phyloP scores from a whole-genome alignment of 2,113 vertebrate species.

The Naja naja region DNA sequence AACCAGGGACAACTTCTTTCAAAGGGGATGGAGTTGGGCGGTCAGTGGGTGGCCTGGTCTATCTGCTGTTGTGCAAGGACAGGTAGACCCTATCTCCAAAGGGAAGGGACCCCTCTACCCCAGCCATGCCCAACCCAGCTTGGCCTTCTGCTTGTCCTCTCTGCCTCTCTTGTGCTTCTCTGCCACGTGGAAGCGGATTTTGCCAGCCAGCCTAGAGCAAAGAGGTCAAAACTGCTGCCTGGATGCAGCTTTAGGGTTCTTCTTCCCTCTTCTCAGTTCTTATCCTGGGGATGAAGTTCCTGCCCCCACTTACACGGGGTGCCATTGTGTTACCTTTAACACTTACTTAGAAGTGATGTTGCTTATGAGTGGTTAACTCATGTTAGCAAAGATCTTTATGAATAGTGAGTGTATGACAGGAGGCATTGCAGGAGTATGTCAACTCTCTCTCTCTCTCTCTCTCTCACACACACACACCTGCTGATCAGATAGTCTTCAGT shows the following conservation, averaged over 20 bases:
- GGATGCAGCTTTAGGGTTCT: not conserved
- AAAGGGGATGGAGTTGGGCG: too few species aligned
- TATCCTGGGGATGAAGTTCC: not conserved
- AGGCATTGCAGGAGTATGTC: not conserved
- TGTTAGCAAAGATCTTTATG: not conserved
- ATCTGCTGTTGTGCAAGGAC: not conserved
- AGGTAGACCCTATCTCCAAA: not conserved
- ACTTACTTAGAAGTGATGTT: not conserved
- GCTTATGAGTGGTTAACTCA: not conserved
- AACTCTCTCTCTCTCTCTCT: not conserved
- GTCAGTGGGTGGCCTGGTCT: not conserved
- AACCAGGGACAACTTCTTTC: not conserved
- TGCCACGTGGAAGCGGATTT: not conserved
- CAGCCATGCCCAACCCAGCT: not conserved
- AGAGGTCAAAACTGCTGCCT: not conserved
- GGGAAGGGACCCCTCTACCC: not conserved
- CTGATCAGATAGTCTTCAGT: not conserved
- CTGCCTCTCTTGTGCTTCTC: not conserved
- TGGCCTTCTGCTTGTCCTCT: not conserved
- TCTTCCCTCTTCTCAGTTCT: not conserved
- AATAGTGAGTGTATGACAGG: not conserved
- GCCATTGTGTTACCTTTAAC: not conserved
- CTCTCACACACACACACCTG: not conserved
- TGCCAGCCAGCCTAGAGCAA: not conserved
- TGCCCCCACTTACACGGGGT: not conserved